Conservation (phyloP, 1,140 invertebrate genomes). For the Drosophila dunni region DNA sequence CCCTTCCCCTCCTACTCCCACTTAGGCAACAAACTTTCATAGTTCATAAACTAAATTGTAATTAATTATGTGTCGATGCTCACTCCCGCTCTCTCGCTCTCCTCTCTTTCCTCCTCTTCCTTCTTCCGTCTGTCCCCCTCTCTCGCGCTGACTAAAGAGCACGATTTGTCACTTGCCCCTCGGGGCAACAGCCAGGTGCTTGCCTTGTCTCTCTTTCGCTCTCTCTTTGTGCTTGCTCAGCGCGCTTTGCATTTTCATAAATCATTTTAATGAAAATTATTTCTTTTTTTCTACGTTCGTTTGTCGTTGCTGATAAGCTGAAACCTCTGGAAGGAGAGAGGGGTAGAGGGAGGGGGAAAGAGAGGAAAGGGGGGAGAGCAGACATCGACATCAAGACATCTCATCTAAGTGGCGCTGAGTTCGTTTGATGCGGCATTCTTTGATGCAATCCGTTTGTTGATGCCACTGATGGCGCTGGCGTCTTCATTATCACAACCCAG, state of each 20-base stretch:
- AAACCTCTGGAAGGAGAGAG: slow-evolving; percentile 14
- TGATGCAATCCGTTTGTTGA: slow-evolving; percentile 52
- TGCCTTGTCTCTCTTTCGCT: slow-evolving; percentile 6
- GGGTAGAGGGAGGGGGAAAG: background rate
- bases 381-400: slow-evolving; percentile 75
- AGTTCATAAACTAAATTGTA: slow-evolving; percentile 80
- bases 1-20: no score
- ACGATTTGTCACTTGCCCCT: slow-evolving; percentile 65
- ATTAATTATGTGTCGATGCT: slow-evolving; percentile 75
- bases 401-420: slow-evolving; percentile 81
- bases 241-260: slow-evolving; percentile 80
- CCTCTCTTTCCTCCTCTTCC: background rate
- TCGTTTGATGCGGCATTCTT: slow-evolving; percentile 71
- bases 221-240: slow-evolving; percentile 57
- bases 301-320: slow-evolving; percentile 37
- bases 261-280: slow-evolving; percentile 81
- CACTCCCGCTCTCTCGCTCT: background rate
- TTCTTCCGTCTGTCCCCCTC: background rate
- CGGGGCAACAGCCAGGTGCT: slow-evolving; percentile 41
- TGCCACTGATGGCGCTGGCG: slow-evolving; percentile 64
- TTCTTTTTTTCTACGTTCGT: slow-evolving; percentile 37
- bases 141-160: slow-evolving; percentile 49
- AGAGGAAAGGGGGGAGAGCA: background rate
- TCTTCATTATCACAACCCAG: slow-evolving; percentile 69
- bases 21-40: slow-evolving; percentile 37